Evolutionary conservation across 2,888 invertebrate genomes (phyloP), one percentile per base, ranked within the genome.

Genomic region (Tholera decimalis): DNA sequence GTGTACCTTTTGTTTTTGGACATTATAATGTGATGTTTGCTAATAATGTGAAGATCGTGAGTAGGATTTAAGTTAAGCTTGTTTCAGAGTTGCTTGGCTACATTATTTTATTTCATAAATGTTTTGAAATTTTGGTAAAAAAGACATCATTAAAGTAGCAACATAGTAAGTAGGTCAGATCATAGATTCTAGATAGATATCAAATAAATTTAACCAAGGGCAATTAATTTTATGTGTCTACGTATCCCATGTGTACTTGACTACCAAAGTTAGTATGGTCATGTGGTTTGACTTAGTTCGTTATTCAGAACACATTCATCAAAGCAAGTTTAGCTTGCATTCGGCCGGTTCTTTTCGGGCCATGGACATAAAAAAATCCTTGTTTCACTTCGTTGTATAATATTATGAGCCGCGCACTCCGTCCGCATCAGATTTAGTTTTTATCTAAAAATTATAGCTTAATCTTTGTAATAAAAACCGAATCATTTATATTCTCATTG

Each of bases 341-440:
- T 77, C 75, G 79, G 88, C 90, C 87, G 89, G 91, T 91, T 90
- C 79, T 92, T 92, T 92, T 91, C 86, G 89, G 91, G 91, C 88
- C 91, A 91, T 72, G 91, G 88, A 77, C 89, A 71, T 85, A 87
- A 90, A 90, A 88, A 88, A 86, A 81, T 86, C 85, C 88, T 89
- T 89, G 84, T 84, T 77, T 85, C 73, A 83, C 83, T 83, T 82
- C 59, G 67, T 70, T 75, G 74, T 75, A 64, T 74, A 80, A 76
- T 69, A 71, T 62, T 47, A 41, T 33, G 41, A 24, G 26, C 18
- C n/a, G 24, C 47, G 35, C 30, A 20, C 15, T 50, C 15, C 24
- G 43, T 50, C 15, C 24, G 43, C 30, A 37, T 39, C 15, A 39
- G 11, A 26, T 43, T 35, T 11, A 13, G 51, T 51, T 55, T 39